A percentile compares a stretch with the other conserved stretches of the same genome.
Evolutionary conservation across 2,113 vertebrate species (phyloP).

Genomic region (Anolis carolinensis): DNA sequence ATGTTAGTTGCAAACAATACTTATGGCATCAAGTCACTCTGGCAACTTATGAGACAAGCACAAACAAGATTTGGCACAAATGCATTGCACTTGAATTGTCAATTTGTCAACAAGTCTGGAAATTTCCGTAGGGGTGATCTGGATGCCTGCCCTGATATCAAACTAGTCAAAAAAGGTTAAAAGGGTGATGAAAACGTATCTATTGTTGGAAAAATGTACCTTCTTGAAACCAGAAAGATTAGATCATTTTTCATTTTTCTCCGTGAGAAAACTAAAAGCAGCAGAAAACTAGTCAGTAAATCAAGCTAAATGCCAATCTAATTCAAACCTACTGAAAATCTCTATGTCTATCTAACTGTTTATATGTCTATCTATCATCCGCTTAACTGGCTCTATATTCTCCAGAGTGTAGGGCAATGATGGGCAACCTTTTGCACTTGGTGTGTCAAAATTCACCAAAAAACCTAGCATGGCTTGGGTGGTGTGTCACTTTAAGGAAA

Average conservation of each 20-base stretch:
- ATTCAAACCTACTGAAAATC: background rate
- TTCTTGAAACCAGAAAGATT: background rate
- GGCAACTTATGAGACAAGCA: constrained; percentile 43
- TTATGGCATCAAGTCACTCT: constrained; percentile 11
- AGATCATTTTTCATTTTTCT: background rate
- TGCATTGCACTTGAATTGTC: constrained; percentile 16
- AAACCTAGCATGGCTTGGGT: too few relatives aligned
- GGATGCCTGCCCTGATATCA: constrained; percentile 41
- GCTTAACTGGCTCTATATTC: background rate
- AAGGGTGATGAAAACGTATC: background rate
- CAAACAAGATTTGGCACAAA: constrained; percentile 38
- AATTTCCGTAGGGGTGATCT: constrained; percentile 14
- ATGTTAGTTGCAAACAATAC: background rate
- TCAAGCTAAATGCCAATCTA: background rate
- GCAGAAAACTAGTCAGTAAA: background rate
- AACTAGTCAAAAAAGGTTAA: constrained; percentile 12
- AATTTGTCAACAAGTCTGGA: constrained; percentile 43
- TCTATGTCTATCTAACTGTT: too few relatives aligned
- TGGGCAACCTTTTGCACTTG: too few relatives aligned
- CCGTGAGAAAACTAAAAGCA: background rate
- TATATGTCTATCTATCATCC: too few relatives aligned
- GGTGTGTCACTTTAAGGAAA: too few relatives aligned
- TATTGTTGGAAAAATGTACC: background rate
- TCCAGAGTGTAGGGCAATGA: background rate
- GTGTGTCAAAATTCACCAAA: too few relatives aligned